Base-by-base conservation (phyloP, 1,140 invertebrate genomes). In the Drosophila biarmipes region DNA sequence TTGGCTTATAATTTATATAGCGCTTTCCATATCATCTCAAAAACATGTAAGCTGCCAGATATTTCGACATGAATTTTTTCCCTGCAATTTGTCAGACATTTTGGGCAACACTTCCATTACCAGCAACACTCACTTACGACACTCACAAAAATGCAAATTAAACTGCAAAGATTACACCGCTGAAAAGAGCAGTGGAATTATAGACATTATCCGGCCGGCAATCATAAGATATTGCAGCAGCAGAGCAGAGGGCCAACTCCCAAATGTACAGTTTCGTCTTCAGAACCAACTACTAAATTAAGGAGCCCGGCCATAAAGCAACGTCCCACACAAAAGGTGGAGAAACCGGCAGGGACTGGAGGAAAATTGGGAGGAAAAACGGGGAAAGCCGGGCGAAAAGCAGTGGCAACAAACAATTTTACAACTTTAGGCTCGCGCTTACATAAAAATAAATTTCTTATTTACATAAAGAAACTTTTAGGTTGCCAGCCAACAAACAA, bases 391-490 rank as follows among this genome's bases (percentile, higher is more conserved):
- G 58, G 19, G 12, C 54, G 19, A 66, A 71, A 42, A 53, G 63
- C 64, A 64, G 29, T 35, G 43, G 37, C 69, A 80, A 71, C 64
- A 85, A 80, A 87, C 78, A 89, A 76, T 87, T 89, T 87, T 89
- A 87, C 71, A 87, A 87, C 82, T 87, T 87, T 81, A 87, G 84
- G 84, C 84, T 73, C 66, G 75, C 82, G 82, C 74, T 72, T 73
- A 89, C 82, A 87, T 89, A 89, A 89, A 89, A 89, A 89, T 80
- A 89, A 89, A 89, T 84, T 90, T 89, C 85, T 84, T 90, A 89
- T 89, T 89, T 89, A 89, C 85, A 89, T 89, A 89, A 80, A 80
- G 84, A 90, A 89, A 89, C 84, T 89, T 89, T 89, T 84, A 84
- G 84, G 79, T 51, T 59, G 46, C 46, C 84, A 71, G 43, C 38